Base-by-base conservation (phyloP, 2,888 invertebrate species). In the Rhodophaea formosa region DNA sequence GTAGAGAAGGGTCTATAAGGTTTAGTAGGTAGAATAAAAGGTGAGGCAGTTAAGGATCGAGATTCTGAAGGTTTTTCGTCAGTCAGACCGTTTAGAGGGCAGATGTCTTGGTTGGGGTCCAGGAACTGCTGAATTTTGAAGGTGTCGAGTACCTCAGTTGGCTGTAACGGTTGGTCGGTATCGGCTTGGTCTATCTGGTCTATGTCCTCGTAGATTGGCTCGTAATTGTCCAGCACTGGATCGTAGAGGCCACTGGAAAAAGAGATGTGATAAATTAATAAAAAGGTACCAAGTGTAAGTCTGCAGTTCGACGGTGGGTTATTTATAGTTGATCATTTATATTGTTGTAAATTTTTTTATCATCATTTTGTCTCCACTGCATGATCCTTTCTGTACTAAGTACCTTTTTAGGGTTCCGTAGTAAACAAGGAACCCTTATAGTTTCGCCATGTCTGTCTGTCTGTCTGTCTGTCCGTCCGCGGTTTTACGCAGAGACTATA, bases 171-270 rank as follows among this genome's bases (percentile, higher is more conserved):
- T 66, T 71, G 86, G 82, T 81, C 86, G 78, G 78, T 84, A 82
- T 83, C 82, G 65, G 79, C 81, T 80, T 75, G 82, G 68, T 85
- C 84, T 77, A 77, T 78, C 82, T 76, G 82, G 69, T 85, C 84
- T 77, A 77, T 77, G 67, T 74, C 70, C 62, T 86, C 82, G 82
- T 78, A 84, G 17, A 82, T 72, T 62, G 80, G 79, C 73, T 88
- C 87, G 69, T 74, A 77, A 61, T 88, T 84, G 82, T 88, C 87
- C 64, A 88, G 69, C 49, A 87, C 84, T 65, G 85, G 86, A 71
- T 88, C 87, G 85, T 88, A 87, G 55, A 84, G 88, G 66, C 88
- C 90, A 74, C 90, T 90, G 82, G 0, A 74, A 79, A 62, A 72
- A 71, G 56, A n/a, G n/a, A n/a, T n/a, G 57, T 47, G 63, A 61